Conservation (phyloP, 1,140 invertebrate genomes). For the Wiebesia pumilae region DNA sequence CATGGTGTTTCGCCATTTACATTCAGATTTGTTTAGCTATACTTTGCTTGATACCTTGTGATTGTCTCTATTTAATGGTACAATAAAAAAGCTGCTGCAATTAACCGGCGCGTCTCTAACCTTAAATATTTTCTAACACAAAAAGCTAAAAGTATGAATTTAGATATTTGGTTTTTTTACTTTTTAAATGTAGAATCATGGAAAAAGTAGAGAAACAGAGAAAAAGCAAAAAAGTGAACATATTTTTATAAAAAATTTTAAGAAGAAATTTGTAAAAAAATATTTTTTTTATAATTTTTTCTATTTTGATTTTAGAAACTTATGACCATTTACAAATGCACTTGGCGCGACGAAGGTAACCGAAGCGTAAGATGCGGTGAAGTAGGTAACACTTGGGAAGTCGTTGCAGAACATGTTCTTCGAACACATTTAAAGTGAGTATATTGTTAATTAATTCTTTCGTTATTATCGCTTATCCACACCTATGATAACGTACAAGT, state of each 20-base stretch:
- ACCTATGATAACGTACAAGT: not conserved
- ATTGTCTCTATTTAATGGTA: too few relatives aligned
- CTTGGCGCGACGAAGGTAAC: constrained; percentile 43
- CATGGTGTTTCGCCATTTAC: not conserved
- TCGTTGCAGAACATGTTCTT: constrained; percentile 46
- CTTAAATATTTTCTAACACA: not conserved
- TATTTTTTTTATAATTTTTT: not conserved
- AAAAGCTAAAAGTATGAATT: not conserved
- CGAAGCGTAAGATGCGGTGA: constrained; percentile 34
- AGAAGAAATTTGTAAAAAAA: not conserved
- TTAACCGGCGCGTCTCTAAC: not conserved
- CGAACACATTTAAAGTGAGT: constrained; percentile 41
- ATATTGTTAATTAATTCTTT: not conserved
- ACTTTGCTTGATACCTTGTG: not conserved
- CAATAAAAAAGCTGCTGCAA: not conserved
- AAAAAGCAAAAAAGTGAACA: not conserved
- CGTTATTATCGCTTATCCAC: not conserved
- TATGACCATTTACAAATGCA: constrained; percentile 49
- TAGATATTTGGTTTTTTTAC: not conserved
- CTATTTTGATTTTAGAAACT: constrained; percentile 35
- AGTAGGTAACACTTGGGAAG: constrained; percentile 35
- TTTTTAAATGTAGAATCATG: not conserved
- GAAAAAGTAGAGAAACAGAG: not conserved
- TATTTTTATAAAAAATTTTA: not conserved
- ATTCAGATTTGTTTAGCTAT: not conserved